Evolutionary conservation across 1,140 invertebrate species (phyloP).

Genomic region (Drosophila mojavensis): DNA sequence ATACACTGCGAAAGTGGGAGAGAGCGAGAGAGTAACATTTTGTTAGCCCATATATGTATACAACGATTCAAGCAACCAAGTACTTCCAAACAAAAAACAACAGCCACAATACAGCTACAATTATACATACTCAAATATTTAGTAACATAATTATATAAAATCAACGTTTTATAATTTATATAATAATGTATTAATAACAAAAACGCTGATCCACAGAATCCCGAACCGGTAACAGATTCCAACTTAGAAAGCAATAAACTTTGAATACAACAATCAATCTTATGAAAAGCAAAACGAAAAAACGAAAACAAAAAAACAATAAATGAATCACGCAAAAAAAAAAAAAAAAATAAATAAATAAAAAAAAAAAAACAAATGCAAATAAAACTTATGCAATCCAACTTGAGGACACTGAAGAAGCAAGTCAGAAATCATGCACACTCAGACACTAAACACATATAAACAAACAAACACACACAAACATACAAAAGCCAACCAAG

Average conservation of each 20-base stretch:
- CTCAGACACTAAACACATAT: not conserved
- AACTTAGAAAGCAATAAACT: slow-evolving; percentile 3
- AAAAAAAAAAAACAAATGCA: not conserved
- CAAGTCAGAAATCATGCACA: not conserved
- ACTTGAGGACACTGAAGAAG: not conserved
- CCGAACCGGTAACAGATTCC: slow-evolving; percentile 1
- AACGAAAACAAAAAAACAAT: not conserved
- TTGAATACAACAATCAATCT: slow-evolving; percentile 8
- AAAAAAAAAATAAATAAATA: not conserved
- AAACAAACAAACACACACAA: no score
- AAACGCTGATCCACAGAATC: slow-evolving; percentile 14
- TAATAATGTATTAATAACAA: slow-evolving; percentile 3
- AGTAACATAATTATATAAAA: not conserved
- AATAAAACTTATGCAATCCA: slow-evolving; percentile 1
- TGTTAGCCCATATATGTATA: slow-evolving; percentile 49
- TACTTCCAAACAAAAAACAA: slow-evolving; percentile 59
- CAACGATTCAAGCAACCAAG: slow-evolving; percentile 72
- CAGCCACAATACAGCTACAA: slow-evolving; percentile 19
- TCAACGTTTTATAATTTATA: slow-evolving; percentile 21
- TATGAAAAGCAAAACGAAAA: not conserved
- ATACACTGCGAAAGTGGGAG: not conserved
- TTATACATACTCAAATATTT: not conserved
- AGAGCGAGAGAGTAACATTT: slow-evolving; percentile 33
- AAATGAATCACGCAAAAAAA: not conserved
- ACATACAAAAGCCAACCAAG: not conserved